Conservation (phyloP, 2,888 invertebrate species). For the Parnassius smintheus region DNA sequence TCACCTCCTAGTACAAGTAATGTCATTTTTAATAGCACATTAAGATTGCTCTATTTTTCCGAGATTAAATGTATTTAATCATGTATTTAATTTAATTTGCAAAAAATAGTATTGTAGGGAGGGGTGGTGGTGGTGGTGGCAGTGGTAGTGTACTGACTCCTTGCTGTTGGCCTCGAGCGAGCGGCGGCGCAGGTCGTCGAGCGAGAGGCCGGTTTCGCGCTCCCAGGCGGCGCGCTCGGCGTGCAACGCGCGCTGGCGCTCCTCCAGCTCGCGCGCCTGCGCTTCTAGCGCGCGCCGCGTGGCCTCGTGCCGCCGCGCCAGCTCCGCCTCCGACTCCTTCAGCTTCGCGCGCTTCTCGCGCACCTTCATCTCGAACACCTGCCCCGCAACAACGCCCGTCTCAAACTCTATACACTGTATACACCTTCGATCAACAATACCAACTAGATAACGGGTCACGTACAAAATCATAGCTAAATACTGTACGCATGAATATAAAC, state of each 20-base stretch:
- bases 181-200: conserved; percentile 93
- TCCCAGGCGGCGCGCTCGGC: conserved; percentile 95
- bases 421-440: too few relatives aligned
- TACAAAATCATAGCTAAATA: too few relatives aligned
- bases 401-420: too few relatives aligned
- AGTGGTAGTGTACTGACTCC: conserved; percentile 85
- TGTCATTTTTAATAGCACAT: too few relatives aligned
- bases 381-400: conserved; percentile 5
- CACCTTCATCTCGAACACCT: conserved; percentile 98
- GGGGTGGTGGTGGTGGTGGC: too few relatives aligned
- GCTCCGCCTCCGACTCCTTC: conserved; percentile 96
- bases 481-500: too few relatives aligned
- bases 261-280: conserved; percentile 95
- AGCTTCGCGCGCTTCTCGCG: conserved; percentile 97
- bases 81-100: too few relatives aligned
- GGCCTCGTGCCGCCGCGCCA: conserved; percentile 94
- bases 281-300: conserved; percentile 88
- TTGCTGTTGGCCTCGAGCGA: conserved; percentile 94
- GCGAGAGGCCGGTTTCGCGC: conserved; percentile 91
- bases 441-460: too few relatives aligned
- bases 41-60: too few relatives aligned
- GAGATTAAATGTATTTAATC: too few relatives aligned
- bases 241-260: conserved; percentile 91
- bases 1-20: too few relatives aligned
- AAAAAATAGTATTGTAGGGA: too few relatives aligned